These are phyloP conservation scores for Limosa lapponica DNA, from an alignment of 2,797 vertebrate genomes.

Conservation along the genomic window DNA sequence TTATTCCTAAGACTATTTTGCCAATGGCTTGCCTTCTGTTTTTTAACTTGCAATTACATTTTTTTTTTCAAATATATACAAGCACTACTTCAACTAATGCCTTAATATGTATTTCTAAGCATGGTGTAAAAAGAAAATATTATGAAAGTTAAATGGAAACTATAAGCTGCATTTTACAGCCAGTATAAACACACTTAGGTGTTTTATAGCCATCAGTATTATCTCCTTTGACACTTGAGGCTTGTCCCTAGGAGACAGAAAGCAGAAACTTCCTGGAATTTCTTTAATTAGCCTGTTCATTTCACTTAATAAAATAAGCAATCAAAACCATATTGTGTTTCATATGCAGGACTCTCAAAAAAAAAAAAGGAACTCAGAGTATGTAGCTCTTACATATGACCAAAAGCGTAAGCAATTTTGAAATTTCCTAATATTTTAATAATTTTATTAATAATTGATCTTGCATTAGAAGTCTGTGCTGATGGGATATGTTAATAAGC, in stretches of 20 bases:
- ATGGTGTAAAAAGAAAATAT: slow-evolving; percentile 31
- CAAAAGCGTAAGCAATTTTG: neutral
- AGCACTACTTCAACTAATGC: neutral
- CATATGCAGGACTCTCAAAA: neutral
- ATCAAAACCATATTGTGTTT: slow-evolving; percentile 45
- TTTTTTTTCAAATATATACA: neutral
- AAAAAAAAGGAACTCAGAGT: neutral
- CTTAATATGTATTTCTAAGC: slow-evolving; percentile 32
- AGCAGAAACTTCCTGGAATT: slow-evolving; percentile 68
- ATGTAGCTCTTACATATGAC: neutral
- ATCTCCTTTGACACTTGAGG: slow-evolving; percentile 60
- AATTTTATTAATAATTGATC: neutral
- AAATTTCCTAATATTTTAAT: neutral
- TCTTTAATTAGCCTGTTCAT: slow-evolving; percentile 52
- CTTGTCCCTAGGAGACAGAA: slow-evolving; percentile 50
- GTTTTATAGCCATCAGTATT: slow-evolving; percentile 51
- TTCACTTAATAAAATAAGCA: slow-evolving; percentile 62
- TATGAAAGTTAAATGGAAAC: slow-evolving; percentile 24
- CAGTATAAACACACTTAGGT: slow-evolving; percentile 47
- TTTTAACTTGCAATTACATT: neutral
- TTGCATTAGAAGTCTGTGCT: neutral
- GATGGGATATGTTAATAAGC: neutral
- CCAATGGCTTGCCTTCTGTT: slow-evolving; percentile 36
- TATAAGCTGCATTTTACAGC: slow-evolving; percentile 36
- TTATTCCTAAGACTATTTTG: slow-evolving; percentile 9